Percentiles rank a stretch among this genome's conserved stretches.
Evolutionary conservation across 1,140 invertebrate genomes (phyloP).

Genomic region (Temnothorax nylanderi): DNA sequence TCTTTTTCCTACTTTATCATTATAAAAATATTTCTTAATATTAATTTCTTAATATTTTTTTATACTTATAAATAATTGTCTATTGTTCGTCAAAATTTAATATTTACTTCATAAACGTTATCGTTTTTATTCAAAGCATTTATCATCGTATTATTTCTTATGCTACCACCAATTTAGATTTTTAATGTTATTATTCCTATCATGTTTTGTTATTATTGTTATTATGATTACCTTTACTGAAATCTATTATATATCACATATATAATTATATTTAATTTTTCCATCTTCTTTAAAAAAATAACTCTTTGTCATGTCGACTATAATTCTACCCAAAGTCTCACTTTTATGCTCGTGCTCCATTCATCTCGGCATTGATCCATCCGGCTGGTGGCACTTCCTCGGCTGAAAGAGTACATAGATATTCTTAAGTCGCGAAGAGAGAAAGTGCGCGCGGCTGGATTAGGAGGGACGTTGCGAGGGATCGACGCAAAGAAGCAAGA

Average conservation of each 20-base stretch:
- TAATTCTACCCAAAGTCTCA: neutral
- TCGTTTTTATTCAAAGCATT: neutral
- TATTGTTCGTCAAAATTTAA: neutral
- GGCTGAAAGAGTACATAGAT: conserved; percentile 52
- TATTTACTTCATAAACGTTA: neutral
- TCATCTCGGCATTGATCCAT: conserved; percentile 47
- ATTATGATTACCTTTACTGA: neutral
- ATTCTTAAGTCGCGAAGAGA: conserved; percentile 45
- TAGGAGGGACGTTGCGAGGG: conserved; percentile 47
- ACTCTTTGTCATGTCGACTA: neutral
- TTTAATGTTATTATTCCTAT: neutral
- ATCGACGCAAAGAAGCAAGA: conserved; percentile 28
- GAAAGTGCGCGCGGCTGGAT: conserved; percentile 25
- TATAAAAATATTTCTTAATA: neutral
- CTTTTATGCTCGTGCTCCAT: neutral
- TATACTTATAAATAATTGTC: neutral
- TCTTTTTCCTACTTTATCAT: neutral
- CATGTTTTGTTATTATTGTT: neutral
- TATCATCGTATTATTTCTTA: neutral
- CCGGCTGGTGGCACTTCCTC: conserved; percentile 7
- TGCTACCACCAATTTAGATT: neutral
- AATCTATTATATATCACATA: neutral
- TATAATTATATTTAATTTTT: neutral
- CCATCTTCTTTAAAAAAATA: neutral
- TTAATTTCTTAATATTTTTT: neutral